Evolutionary conservation across 2,113 vertebrate species (phyloP), one percentile per base, ranked within the genome.

Genomic region (Perca flavescens): DNA sequence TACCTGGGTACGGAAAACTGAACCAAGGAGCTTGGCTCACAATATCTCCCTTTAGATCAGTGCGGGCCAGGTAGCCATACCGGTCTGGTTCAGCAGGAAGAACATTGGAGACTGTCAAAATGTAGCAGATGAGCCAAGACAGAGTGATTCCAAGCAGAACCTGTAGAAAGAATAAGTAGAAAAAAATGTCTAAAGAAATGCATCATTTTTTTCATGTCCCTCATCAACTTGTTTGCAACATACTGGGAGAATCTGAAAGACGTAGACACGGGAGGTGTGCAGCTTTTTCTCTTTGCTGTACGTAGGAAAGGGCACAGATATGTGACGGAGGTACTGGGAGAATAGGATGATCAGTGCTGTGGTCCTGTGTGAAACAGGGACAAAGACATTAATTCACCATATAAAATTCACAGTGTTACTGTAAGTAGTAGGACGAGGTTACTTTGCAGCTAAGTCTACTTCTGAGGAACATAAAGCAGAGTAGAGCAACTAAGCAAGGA

Each of bases 221-320:
- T 54, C 3, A 52, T 22, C 10, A 34, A 47, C 6, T n/a, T 40
- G 6, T 54, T 53, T 63, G 0, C 34, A 68, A 93, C 96, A 0
- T 94, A 99, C 98, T 8, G 97, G 97, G 66, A 99, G 96, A 90
- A 99, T 96, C 95, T 99, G 98, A 88, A 99, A 99, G 89, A 98
- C 17, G 85, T 96, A 93, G 60, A 97, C 76, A 12, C 86, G 95
- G 63, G 94, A 91, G 74, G 93, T 86, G 84, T 95, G 95, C 36
- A 95, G 94, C 69, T 96, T 97, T 91, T 95, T 96, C 77, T 88
- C 76, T 90, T 91, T 95, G 90, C 87, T 95, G 77, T 96, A 99
- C 25, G 88, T 74, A 0, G 97, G 98, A 77, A 99, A 65, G 0
- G 94, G 97, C 43, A 99, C 82, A 0, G 96, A 61, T 6, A 97